Conservation (phyloP, 2,888 invertebrate genomes). For the Chromoteleia sp. region DNA sequence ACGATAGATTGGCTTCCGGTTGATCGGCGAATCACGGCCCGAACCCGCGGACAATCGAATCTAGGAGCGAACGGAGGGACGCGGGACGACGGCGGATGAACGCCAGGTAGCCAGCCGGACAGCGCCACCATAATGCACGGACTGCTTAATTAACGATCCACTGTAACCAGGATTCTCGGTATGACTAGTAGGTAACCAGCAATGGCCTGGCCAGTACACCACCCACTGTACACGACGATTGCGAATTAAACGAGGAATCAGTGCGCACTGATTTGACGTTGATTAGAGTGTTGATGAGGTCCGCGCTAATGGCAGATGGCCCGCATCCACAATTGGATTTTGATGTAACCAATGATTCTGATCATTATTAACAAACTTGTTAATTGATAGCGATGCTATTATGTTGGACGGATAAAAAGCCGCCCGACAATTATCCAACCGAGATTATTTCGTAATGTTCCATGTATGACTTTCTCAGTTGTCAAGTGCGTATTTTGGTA, state of each 20-base stretch:
- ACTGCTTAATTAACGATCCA: conserved; percentile 79
- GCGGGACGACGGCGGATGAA: conserved; percentile 20
- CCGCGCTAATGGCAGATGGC: conserved; percentile 58
- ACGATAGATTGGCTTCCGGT: conserved; percentile 71
- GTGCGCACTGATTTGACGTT: conserved; percentile 76
- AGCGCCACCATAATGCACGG: conserved; percentile 46
- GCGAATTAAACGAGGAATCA: conserved; percentile 79
- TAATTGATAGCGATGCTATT: conserved; percentile 31
- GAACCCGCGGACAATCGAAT: conserved; percentile 62
- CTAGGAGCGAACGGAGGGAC: conserved; percentile 25
- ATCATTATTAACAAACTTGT: conserved; percentile 46
- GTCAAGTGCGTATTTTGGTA: too few relatives aligned
- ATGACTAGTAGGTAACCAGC: conserved; percentile 72
- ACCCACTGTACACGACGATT: conserved; percentile 71
- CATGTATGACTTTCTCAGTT: too few relatives aligned
- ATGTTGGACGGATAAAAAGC: not conserved
- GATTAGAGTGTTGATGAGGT: conserved; percentile 78
- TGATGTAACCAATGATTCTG: conserved; percentile 38
- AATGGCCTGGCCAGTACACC: conserved; percentile 71
- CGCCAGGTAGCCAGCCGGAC: conserved; percentile 11
- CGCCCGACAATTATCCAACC: not conserved
- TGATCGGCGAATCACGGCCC: conserved; percentile 66
- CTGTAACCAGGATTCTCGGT: conserved; percentile 77
- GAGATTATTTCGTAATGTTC: too few relatives aligned
- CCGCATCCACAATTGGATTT: conserved; percentile 57